These are phyloP conservation scores for Gallinago solitaria DNA, from an alignment of 2,797 vertebrate genomes.

Conservation along the genomic window DNA sequence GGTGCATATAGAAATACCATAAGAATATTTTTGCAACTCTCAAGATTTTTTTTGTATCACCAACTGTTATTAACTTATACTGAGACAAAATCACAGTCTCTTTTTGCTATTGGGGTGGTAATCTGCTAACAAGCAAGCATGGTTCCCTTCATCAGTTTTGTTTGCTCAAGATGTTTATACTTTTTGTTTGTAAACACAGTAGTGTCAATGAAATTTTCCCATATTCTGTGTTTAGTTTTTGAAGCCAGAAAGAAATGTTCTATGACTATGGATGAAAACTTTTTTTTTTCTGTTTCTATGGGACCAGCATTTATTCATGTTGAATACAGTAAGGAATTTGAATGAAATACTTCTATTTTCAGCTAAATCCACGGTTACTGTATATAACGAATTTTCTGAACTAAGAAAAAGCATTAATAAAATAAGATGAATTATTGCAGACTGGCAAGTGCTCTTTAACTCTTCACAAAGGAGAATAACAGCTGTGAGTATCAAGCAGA, in stretches of 20 bases:
- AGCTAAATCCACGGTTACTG: not conserved
- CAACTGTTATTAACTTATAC: constrained; percentile 12
- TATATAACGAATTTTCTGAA: not conserved
- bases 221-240: not conserved
- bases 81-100: not conserved
- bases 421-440: not conserved
- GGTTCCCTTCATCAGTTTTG: not conserved
- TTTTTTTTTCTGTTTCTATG: not conserved
- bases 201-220: not conserved
- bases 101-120: not conserved
- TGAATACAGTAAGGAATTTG: not conserved
- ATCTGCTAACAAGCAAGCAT: not conserved
- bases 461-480: not conserved
- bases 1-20: not conserved
- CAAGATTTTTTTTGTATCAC: not conserved
- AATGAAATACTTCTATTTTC: not conserved
- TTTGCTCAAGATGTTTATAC: constrained; percentile 21
- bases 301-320: not conserved
- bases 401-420: not conserved
- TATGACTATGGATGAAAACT: not conserved
- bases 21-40: not conserved
- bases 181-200: constrained; percentile 38
- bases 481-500: constrained; percentile 45
- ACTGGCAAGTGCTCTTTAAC: constrained; percentile 23
- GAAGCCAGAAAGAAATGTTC: not conserved